Conservation (phyloP, 2,113 vertebrate species). For the Rhizomys pruinosus region DNA sequence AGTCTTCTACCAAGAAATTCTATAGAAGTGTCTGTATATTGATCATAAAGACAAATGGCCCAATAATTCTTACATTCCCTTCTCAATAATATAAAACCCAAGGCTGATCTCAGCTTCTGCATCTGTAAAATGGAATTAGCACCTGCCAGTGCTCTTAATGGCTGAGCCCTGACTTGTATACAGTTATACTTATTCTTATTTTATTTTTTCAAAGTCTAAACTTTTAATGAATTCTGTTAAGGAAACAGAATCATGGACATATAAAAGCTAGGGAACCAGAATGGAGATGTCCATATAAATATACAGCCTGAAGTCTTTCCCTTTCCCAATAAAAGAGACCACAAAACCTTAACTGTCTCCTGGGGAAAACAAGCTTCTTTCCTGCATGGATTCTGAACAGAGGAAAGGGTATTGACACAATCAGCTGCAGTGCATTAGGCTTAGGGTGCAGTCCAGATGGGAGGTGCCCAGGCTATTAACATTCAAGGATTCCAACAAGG, state of each 20-base stretch:
- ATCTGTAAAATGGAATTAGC: background rate
- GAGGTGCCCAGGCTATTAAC: no score
- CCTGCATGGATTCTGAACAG: background rate
- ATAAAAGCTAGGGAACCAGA: background rate
- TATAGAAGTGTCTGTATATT: background rate
- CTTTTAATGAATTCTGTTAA: no score
- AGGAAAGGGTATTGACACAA: background rate
- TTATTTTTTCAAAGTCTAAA: no score
- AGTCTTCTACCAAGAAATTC: background rate
- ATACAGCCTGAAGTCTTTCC: background rate
- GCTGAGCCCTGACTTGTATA: no score
- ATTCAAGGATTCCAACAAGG: background rate
- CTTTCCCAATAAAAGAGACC: background rate
- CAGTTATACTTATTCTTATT: no score
- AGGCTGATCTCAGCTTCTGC: background rate
- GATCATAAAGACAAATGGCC: background rate
- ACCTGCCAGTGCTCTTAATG: no score
- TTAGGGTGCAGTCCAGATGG: background rate
- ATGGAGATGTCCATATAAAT: background rate
- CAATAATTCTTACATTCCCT: background rate
- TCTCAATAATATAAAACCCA: slow-evolving; percentile 35
- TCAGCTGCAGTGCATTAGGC: background rate
- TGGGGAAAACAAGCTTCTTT: background rate
- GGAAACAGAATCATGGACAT: background rate
- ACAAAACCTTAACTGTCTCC: background rate